A percentile compares a stretch with the other conserved stretches of the same genome.
Evolutionary conservation across 2,888 invertebrate genomes (phyloP).

Genomic region (Epinotia bilunana): DNA sequence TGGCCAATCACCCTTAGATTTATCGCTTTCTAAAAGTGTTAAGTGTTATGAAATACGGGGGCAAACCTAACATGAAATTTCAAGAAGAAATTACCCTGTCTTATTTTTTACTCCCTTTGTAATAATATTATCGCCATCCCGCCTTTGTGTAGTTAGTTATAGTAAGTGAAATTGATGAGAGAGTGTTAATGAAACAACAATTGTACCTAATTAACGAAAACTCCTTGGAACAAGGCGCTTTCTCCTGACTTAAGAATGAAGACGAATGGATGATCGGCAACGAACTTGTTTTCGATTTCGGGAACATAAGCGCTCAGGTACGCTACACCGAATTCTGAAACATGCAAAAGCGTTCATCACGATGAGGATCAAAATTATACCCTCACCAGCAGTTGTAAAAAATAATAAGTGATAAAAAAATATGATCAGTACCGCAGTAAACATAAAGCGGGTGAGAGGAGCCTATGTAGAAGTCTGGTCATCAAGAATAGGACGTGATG

Average conservation of each 20-base stretch:
- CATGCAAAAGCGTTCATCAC: conserved; percentile 26
- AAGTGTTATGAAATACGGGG: background rate
- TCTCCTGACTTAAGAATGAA: conserved; percentile 50
- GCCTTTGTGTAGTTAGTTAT: background rate
- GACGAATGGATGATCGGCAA: conserved; percentile 50
- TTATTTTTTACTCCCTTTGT: background rate
- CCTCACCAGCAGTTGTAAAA: background rate
- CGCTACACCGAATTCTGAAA: conserved; percentile 51
- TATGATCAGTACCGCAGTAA: too few relatives aligned
- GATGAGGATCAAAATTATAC: background rate
- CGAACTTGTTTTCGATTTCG: conserved; percentile 45
- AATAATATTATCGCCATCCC: background rate
- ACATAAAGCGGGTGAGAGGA: too few relatives aligned
- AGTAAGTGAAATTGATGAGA: background rate
- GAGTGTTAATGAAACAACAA: background rate
- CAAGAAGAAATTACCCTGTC: background rate
- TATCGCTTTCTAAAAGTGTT: too few relatives aligned
- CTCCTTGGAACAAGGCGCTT: conserved; percentile 53
- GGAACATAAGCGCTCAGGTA: conserved; percentile 48
- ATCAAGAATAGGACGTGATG: too few relatives aligned
- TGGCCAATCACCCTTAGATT: background rate
- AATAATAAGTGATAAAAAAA: background rate
- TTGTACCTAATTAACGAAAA: conserved; percentile 48
- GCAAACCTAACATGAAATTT: background rate
- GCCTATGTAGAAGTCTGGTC: too few relatives aligned